A percentile compares a stretch with the other conserved stretches of the same genome.
These are phyloP conservation scores for Osmerus mordax DNA, from an alignment of 2,113 vertebrate genomes.

Conservation along the genomic window DNA sequence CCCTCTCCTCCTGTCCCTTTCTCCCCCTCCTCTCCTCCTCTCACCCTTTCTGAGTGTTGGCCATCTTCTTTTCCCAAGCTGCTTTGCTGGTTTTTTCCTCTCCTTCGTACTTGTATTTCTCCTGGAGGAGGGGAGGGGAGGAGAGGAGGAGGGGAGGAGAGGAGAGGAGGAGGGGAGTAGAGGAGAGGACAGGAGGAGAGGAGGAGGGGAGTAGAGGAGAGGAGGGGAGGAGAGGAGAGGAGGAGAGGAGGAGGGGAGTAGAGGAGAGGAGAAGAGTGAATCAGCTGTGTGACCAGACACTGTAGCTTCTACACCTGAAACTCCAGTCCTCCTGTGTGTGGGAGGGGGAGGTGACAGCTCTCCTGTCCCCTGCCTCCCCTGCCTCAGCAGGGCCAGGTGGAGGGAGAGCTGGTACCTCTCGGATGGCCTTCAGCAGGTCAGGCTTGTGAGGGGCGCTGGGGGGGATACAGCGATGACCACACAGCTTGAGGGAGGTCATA, in stretches of 20 bases:
- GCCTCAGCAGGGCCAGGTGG: not conserved
- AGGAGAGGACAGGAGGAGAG: no score
- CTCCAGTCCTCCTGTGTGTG: no score
- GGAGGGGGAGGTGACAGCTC: no score
- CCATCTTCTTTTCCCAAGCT: slow-evolving; percentile 91
- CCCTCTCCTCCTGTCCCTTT: not conserved
- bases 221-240: no score
- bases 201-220: no score
- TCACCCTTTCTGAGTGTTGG: slow-evolving; percentile 86
- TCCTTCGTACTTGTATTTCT: slow-evolving; percentile 86
- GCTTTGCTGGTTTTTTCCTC: slow-evolving; percentile 85
- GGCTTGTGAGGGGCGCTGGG: slow-evolving; percentile 77
- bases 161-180: no score
- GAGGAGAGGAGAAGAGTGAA: no score
- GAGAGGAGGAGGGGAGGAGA: slow-evolving; percentile 22
- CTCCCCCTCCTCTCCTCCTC: slow-evolving; percentile 16
- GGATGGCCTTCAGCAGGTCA: slow-evolving; percentile 84
- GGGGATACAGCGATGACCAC: slow-evolving; percentile 86
- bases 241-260: no score
- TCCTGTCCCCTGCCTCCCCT: not conserved
- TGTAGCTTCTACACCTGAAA: no score
- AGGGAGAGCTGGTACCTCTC: slow-evolving; percentile 73
- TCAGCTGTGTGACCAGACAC: no score
- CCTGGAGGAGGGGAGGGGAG: slow-evolving; percentile 64
- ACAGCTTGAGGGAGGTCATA: slow-evolving; percentile 83